Evolutionary conservation across 1,140 invertebrate genomes (phyloP).

Genomic region (Drosophila azteca): DNA sequence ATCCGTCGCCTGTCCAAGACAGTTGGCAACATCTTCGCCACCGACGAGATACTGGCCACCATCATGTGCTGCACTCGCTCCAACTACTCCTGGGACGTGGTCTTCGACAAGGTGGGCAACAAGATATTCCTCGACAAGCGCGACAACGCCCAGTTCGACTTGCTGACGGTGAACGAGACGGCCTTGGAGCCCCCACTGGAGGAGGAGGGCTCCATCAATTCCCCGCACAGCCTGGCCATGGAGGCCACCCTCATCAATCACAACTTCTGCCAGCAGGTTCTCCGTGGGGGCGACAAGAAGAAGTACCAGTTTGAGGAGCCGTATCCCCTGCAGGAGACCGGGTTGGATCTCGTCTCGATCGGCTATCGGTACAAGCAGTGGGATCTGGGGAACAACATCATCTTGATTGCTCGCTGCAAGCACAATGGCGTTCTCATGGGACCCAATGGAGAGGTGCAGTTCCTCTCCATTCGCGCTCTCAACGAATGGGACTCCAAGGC

Average conservation of each 20-base stretch:
- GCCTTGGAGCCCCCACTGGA: slow-evolving; percentile 98
- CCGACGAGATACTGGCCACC: slow-evolving; percentile 98
- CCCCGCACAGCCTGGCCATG: slow-evolving; percentile 96
- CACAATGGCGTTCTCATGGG: slow-evolving; percentile 97
- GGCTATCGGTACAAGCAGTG: slow-evolving; percentile 98
- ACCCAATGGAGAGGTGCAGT: slow-evolving; percentile 95
- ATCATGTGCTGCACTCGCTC: slow-evolving; percentile 99
- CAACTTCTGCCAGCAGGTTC: slow-evolving; percentile 99
- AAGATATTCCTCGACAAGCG: slow-evolving; percentile 99
- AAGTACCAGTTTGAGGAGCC: slow-evolving; percentile 94
- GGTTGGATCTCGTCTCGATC: slow-evolving; percentile 96
- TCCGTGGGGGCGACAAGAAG: slow-evolving; percentile 87
- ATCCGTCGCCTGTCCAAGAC: slow-evolving; percentile 96
- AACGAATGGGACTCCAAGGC: slow-evolving; percentile 99
- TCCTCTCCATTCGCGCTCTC: slow-evolving; percentile 97
- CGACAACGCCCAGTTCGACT: slow-evolving; percentile 98
- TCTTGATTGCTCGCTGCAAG: slow-evolving; percentile 96
- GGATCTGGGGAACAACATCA: slow-evolving; percentile 96
- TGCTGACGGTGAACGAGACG: slow-evolving; percentile 99
- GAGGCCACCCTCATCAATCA: slow-evolving; percentile 99
- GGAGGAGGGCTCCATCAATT: slow-evolving; percentile 97
- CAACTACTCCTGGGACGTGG: slow-evolving; percentile 99
- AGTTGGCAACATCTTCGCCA: slow-evolving; percentile 98
- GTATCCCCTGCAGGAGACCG: slow-evolving; percentile 97
- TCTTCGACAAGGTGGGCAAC: slow-evolving; percentile 97